Evolutionary conservation across 2,888 invertebrate species (phyloP).

Genomic region (Orthonychiurus folsomi): DNA sequence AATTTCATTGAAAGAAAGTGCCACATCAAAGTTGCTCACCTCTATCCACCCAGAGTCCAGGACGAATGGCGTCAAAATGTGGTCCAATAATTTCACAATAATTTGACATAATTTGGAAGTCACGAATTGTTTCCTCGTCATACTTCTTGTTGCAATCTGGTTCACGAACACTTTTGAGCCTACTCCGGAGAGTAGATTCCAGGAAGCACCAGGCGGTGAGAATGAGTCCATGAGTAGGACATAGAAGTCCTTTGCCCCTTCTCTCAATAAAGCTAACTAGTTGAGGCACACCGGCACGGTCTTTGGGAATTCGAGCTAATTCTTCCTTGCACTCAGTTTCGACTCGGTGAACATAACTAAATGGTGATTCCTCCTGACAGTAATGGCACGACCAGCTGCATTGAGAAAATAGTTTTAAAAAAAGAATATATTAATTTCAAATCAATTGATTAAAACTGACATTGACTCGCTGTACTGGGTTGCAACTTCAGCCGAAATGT

Average conservation of each 20-base stretch:
- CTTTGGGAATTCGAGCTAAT: slow-evolving; percentile 16
- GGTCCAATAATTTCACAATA: slow-evolving; percentile 27
- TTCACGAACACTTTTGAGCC: slow-evolving; percentile 18
- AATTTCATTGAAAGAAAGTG: not conserved
- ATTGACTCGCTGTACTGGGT: slow-evolving; percentile 29
- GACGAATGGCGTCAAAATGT: slow-evolving; percentile 31
- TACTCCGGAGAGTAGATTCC: slow-evolving; percentile 25
- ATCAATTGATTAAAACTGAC: too few relatives aligned
- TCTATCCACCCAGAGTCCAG: slow-evolving; percentile 35
- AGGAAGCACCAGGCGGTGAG: slow-evolving; percentile 33
- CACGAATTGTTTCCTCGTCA: slow-evolving; percentile 18
- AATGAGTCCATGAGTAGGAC: slow-evolving; percentile 30
- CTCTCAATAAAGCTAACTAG: slow-evolving; percentile 23
- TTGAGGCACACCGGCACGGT: slow-evolving; percentile 9
- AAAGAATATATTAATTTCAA: too few relatives aligned
- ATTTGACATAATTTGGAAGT: slow-evolving; percentile 25
- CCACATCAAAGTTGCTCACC: slow-evolving; percentile 20
- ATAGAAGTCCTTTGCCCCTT: slow-evolving; percentile 17
- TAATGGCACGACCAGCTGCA: slow-evolving; percentile 32
- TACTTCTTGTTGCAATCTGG: slow-evolving; percentile 20
- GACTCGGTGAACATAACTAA: slow-evolving; percentile 15
- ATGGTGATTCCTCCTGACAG: slow-evolving; percentile 35
- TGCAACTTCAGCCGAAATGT: slow-evolving; percentile 28
- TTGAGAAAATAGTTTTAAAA: too few relatives aligned
- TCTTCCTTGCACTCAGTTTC: slow-evolving; percentile 18